phyloP scores from a whole-genome alignment of 2,888 invertebrate genomes.

The Mechanitis messenoides region DNA sequence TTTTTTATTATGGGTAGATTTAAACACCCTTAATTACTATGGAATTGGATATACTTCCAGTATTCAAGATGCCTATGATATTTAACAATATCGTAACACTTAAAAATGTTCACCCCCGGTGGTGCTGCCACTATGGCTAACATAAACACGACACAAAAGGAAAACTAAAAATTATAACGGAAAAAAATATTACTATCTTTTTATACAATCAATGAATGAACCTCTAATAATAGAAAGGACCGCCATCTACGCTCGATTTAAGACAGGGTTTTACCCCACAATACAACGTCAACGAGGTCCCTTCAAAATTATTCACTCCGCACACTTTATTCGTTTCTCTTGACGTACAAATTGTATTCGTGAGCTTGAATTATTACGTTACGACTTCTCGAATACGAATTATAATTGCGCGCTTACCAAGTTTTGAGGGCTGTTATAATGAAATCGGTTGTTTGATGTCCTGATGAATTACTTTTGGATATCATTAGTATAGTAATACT shows the following conservation, averaged over 20 bases:
- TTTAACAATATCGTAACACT: too few relatives aligned
- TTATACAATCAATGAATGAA: neutral
- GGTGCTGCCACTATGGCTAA: too few relatives aligned
- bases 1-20: too few relatives aligned
- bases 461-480: slow-evolving; percentile 23
- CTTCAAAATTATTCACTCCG: slow-evolving; percentile 54
- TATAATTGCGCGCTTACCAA: slow-evolving; percentile 43
- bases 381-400: slow-evolving; percentile 46
- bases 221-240: neutral
- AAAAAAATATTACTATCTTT: too few relatives aligned
- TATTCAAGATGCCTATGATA: too few relatives aligned
- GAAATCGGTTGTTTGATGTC: slow-evolving; percentile 19
- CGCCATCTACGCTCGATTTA: neutral
- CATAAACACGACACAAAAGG: too few relatives aligned
- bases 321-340: slow-evolving; percentile 58
- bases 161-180: too few relatives aligned
- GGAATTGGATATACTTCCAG: too few relatives aligned
- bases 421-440: slow-evolving; percentile 21
- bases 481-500: neutral
- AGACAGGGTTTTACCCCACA: slow-evolving; percentile 27
- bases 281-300: slow-evolving; percentile 39
- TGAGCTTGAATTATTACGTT: slow-evolving; percentile 60
- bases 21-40: too few relatives aligned
- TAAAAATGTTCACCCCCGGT: too few relatives aligned
- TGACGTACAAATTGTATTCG: slow-evolving; percentile 62